A percentile compares a stretch with the other conserved stretches of the same genome.
Conservation (phyloP, 2,113 vertebrate species). For the Petrocephalus microphthalmus region DNA sequence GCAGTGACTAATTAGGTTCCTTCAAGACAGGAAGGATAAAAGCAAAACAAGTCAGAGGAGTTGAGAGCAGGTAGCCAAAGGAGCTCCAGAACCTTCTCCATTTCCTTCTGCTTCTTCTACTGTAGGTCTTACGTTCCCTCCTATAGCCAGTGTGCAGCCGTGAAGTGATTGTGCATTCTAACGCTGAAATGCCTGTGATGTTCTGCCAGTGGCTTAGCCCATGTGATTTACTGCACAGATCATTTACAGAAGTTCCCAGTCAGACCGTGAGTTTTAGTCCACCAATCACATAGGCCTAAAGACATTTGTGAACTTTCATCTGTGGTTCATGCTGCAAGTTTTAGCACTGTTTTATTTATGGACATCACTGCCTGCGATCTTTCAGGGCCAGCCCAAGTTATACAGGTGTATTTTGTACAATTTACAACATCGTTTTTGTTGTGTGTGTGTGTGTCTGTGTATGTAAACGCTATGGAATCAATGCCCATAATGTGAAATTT, state of each 20-base stretch:
- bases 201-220: neutral
- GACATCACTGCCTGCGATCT: too few species aligned
- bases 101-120: neutral
- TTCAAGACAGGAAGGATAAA: constrained; percentile 95
- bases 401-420: too few species aligned
- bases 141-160: neutral
- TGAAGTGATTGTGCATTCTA: neutral
- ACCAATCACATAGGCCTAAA: neutral
- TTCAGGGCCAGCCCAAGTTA: too few species aligned
- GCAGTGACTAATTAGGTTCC: constrained; percentile 96
- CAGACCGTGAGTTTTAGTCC: neutral
- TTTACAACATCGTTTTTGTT: too few species aligned
- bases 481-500: neutral
- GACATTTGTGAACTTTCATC: neutral
- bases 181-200: neutral
- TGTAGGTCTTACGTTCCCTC: neutral
- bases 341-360: neutral
- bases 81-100: constrained; percentile 47
- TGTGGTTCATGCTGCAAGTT: neutral
- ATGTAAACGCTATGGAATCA: too few species aligned
- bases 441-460: too few species aligned
- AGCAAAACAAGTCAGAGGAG: constrained; percentile 77
- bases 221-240: constrained; percentile 63
- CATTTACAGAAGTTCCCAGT: constrained; percentile 28
- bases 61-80: constrained; percentile 68